phyloP scores from a whole-genome alignment of 2,797 vertebrate genomes.

The Myotis vivesi region DNA sequence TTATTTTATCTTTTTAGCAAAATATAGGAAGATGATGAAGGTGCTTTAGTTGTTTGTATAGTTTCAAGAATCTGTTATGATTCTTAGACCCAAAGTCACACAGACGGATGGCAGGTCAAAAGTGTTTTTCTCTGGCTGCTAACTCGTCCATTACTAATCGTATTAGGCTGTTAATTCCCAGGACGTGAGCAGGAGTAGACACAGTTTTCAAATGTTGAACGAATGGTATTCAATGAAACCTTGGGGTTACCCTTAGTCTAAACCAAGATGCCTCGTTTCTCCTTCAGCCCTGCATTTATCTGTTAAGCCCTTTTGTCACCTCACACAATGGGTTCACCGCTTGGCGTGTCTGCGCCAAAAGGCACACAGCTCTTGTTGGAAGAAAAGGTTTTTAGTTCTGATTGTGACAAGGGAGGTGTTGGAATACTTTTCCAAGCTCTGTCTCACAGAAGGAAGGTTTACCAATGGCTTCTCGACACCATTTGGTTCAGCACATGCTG shows the following conservation, averaged over 20 bases:
- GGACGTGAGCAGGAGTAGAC: background rate
- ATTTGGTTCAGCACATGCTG: background rate
- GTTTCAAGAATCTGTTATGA: background rate
- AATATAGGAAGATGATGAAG: background rate
- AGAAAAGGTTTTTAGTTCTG: background rate
- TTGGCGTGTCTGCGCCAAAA: background rate
- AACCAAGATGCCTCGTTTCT: background rate
- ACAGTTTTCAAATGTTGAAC: background rate
- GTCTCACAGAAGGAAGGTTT: background rate
- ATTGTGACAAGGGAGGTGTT: no score
- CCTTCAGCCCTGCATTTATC: background rate
- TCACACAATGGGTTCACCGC: background rate
- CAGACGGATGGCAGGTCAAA: background rate
- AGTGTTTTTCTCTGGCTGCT: constrained; percentile 9
- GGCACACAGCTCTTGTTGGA: background rate
- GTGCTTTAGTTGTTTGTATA: background rate
- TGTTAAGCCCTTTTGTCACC: background rate
- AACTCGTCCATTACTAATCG: constrained; percentile 64
- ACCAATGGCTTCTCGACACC: rapidly evolving
- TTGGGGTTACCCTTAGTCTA: background rate
- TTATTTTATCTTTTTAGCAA: background rate
- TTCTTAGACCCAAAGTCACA: background rate
- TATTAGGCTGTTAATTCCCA: constrained; percentile 62
- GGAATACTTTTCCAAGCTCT: background rate
- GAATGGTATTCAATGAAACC: background rate